Conservation (phyloP, 2,113 vertebrate genomes). For the Formicarius rufipectus region DNA sequence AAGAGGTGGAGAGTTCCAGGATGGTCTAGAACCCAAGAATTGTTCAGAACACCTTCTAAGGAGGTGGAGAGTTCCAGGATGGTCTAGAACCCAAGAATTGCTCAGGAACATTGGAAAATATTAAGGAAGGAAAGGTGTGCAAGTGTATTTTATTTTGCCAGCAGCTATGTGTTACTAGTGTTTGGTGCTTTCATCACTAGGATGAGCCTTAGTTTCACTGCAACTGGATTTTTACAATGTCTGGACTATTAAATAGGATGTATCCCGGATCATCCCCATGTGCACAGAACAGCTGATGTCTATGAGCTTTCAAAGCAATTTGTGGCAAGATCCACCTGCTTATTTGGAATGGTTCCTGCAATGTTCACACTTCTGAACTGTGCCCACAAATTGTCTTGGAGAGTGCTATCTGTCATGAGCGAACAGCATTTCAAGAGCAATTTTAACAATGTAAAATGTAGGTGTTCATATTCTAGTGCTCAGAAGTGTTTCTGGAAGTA, state of each 20-base stretch:
- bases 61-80: background rate
- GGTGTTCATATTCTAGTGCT: background rate
- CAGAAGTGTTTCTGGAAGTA: background rate
- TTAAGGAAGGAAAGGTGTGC: background rate
- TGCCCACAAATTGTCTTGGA: background rate
- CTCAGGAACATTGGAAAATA: background rate
- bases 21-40: background rate
- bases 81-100: background rate
- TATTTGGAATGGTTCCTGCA: constrained; percentile 19
- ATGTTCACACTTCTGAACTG: background rate
- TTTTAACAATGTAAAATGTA: constrained; percentile 9
- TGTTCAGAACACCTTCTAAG: no score
- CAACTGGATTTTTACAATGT: background rate
- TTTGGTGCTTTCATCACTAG: background rate
- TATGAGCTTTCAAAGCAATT: background rate
- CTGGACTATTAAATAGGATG: background rate
- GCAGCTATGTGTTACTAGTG: background rate
- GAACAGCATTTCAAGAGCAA: constrained; percentile 28
- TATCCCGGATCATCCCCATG: background rate
- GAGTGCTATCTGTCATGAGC: background rate
- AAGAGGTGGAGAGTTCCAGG: background rate
- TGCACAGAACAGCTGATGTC: background rate
- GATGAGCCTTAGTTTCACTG: background rate
- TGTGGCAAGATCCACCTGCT: background rate
- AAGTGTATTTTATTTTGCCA: background rate